Conservation (phyloP, 2,888 invertebrate genomes). For the Deilephila porcellus region DNA sequence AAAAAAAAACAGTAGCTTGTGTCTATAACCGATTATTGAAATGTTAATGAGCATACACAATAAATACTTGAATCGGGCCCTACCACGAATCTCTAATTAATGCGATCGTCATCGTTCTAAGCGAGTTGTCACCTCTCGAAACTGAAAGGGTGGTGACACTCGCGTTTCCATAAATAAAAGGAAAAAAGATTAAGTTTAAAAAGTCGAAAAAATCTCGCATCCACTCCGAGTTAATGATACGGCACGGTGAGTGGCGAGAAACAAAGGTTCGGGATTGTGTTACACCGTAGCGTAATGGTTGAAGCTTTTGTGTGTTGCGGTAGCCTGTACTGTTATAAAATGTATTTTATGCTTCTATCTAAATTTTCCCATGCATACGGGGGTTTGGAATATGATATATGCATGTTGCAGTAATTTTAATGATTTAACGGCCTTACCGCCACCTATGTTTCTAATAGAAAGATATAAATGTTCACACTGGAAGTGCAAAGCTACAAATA, state of each 20-base stretch:
- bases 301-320: not conserved
- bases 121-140: constrained; percentile 63
- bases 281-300: constrained; percentile 57
- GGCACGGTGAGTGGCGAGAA: constrained; percentile 80
- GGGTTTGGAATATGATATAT: too few species aligned
- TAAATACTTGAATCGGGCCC: not conserved
- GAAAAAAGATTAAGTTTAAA: constrained; percentile 79
- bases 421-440: too few species aligned
- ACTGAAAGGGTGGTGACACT: constrained; percentile 75
- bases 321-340: too few species aligned
- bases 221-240: constrained; percentile 85
- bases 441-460: too few species aligned
- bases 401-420: too few species aligned
- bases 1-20: not conserved
- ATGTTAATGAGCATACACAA: not conserved
- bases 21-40: not conserved
- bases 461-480: too few species aligned
- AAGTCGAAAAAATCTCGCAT: constrained; percentile 75
- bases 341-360: too few species aligned
- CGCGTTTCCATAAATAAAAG: constrained; percentile 72
- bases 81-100: constrained; percentile 28
- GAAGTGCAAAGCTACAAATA: too few species aligned
- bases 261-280: constrained; percentile 71
- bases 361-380: too few species aligned
- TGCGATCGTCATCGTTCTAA: constrained; percentile 59